phyloP scores from a whole-genome alignment of 2,113 vertebrate genomes.

The Paratilapia polleni region DNA sequence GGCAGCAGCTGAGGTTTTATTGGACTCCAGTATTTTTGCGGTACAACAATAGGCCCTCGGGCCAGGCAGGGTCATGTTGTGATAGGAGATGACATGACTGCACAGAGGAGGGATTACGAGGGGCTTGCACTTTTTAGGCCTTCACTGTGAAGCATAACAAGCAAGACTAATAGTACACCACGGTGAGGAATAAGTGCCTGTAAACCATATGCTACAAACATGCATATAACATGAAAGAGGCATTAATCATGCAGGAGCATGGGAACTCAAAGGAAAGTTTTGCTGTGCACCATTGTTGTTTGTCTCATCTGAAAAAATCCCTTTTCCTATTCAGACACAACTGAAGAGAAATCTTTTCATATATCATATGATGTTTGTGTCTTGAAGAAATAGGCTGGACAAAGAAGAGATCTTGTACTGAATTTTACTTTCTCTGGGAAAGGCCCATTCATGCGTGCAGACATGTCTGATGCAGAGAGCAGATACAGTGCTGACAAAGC shows the following conservation, averaged over 20 bases:
- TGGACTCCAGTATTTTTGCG: constrained; percentile 26
- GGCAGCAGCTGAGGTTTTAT: constrained; percentile 30
- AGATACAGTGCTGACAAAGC: background rate
- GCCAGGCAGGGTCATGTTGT: constrained; percentile 59
- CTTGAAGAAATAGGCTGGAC: background rate
- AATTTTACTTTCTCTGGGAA: background rate
- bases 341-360: background rate
- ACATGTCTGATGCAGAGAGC: background rate
- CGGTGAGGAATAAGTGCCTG: background rate
- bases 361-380: background rate
- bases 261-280: background rate
- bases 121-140: constrained; percentile 19
- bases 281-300: background rate
- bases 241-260: constrained; percentile 29
- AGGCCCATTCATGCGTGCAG: background rate
- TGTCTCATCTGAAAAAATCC: background rate
- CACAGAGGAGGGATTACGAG: constrained; percentile 50
- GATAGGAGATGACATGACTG: constrained; percentile 62
- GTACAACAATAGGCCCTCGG: constrained; percentile 53
- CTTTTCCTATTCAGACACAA: background rate
- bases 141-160: constrained; percentile 38
- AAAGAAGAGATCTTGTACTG: background rate
- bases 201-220: constrained; percentile 26
- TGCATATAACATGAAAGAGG: constrained; percentile 14
- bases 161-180: constrained; percentile 11